Base-by-base conservation (phyloP, 2,113 vertebrate species). In the Octodon degus region DNA sequence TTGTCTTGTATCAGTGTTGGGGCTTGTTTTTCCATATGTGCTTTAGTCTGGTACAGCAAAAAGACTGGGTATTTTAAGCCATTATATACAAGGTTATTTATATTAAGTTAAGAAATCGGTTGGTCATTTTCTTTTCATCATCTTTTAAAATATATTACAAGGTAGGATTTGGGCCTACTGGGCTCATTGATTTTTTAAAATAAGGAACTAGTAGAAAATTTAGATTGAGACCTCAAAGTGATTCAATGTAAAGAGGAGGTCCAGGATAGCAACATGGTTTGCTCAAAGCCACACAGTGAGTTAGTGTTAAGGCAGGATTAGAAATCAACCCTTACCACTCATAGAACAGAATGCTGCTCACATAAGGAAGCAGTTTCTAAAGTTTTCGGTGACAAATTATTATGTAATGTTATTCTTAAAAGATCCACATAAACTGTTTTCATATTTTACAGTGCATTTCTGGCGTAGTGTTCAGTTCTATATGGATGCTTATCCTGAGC, bases 31-130 rank as follows among this genome's bases (percentile, higher is more conserved):
- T 37, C 72, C 43, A 40, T 72, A 13, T 91, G 88, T 53, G n/a
- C 60, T 89, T 94, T 95, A 83, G 34, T 76, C 88, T 91, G n/a
- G 74, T 93, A 34, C 6, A 91, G 96, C 93, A 87, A 97, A 72
- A 79, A 60, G 74, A 12, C 72, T 96, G 62, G 81, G 14, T 65
- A 47, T 63, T 72, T 90, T 77, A 72, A 55, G 43, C 37, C 86
- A 32, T 92, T 94, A 94, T 94, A 83, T 93, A 86, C 84, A 79
- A 89, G 79, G 77, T 84, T 97, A 96, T 97, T 97, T 88, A 96
- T 77, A 7, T 81, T 94, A n/a, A 81, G 32, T 89, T 76, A 72
- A 17, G 86, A 13, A 87, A 67, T 96, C 9, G 81, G 22, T 80
- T 86, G 19, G 6, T 72, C 96, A 94, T 97, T 98, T 98, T 92